Conservation (phyloP, 2,113 vertebrate genomes). For the Salvelinus namaycush region DNA sequence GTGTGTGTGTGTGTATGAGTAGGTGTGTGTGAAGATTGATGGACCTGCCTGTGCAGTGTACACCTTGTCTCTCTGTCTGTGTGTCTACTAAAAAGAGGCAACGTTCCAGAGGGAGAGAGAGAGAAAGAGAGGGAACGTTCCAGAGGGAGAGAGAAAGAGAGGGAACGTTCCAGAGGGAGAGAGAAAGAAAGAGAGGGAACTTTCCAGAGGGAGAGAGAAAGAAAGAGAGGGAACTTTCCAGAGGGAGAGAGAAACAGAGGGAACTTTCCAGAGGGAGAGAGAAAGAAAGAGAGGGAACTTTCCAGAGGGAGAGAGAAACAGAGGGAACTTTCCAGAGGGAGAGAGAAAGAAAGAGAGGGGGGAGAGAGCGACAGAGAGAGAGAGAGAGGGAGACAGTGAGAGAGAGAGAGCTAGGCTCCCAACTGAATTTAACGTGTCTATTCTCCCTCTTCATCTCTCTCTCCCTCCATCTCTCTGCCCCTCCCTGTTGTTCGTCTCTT, state of each 20-base stretch:
- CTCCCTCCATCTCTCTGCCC: not conserved
- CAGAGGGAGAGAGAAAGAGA: slow-evolving; percentile 16
- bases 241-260: slow-evolving; percentile 27
- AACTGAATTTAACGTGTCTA: not conserved
- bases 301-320: slow-evolving; percentile 30
- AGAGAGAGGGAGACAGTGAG: slow-evolving; percentile 13
- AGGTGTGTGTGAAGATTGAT: not conserved
- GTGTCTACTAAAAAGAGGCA: slow-evolving; percentile 37
- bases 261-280: slow-evolving; percentile 29
- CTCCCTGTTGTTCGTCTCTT: slow-evolving; percentile 43
- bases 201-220: slow-evolving; percentile 5
- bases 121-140: slow-evolving; percentile 12
- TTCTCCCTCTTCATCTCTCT: too few relatives aligned
- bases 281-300: slow-evolving; percentile 22
- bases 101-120: slow-evolving; percentile 25
- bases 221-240: slow-evolving; percentile 21
- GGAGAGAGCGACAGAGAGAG: not conserved
- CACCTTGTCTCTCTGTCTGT: slow-evolving; percentile 17
- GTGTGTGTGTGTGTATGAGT: too few relatives aligned
- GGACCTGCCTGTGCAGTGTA: slow-evolving; percentile 28
- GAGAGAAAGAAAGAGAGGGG: slow-evolving; percentile 26
- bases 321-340: slow-evolving; percentile 22
- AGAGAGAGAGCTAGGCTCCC: slow-evolving; percentile 18
- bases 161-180: slow-evolving; percentile 11
- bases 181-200: slow-evolving; percentile 5